Evolutionary conservation across 2,113 vertebrate genomes (phyloP), one percentile per base, ranked within the genome.

Genomic region (Platanista minor): DNA sequence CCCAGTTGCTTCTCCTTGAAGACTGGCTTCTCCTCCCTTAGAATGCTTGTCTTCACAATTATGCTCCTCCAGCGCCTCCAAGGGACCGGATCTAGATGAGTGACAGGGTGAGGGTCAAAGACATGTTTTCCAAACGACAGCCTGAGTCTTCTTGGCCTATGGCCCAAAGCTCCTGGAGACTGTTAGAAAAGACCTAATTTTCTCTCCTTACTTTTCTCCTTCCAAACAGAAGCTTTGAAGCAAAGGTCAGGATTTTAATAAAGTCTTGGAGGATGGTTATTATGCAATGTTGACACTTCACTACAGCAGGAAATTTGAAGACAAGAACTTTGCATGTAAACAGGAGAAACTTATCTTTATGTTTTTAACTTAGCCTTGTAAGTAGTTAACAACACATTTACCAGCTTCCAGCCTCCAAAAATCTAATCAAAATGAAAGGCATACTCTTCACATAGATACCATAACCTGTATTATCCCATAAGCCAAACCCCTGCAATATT

Each of bases 171-270:
- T 96, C 80, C 66, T 27, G 43, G 61, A 96, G 83, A 59, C 77
- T 59, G 36, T 91, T 96, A 91, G 77, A 89, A 91, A 95, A 93
- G 39, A 85, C 91, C 80, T 72, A 80, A 85, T 98, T 96, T 98
- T 90, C 74, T 95, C 57, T 90, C 71, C 64, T 96, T 33, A 23
- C 75, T 72, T 96, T 97, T 93, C 69, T 94, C 52, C 93, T 97
- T 92, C 87, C 77, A 96, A 97, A 95, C 49, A 97, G 90, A 91
- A 91, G 93, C 92, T 94, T 96, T 96, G 84, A 95, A 97, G 95
- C 90, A 98, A 98, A 98, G 97, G 97, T 98, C 98, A 97, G 67
- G 93, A 97, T 98, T 97, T 97, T 97, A 97, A 97, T 97, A 97
- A 97, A 98, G 94, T 96, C 90, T 94, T 95, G 81, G 96, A 97